Conservation (phyloP, 2,113 vertebrate genomes). For the Muscicapa adusta region DNA sequence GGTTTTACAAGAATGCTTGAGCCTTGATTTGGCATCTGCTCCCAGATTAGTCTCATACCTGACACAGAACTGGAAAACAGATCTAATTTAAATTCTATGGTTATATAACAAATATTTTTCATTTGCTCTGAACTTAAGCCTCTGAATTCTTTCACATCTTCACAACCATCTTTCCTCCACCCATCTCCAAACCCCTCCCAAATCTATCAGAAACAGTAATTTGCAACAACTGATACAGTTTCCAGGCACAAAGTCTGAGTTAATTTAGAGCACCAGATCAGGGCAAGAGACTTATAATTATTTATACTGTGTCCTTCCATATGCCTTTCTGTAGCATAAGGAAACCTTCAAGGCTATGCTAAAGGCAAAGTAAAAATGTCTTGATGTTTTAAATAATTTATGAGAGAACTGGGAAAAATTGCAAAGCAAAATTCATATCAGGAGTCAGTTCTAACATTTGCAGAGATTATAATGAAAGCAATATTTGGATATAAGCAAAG, state of each 20-base stretch:
- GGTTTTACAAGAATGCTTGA: background rate
- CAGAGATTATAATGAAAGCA: background rate
- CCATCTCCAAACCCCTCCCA: background rate
- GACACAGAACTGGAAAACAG: background rate
- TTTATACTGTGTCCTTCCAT: background rate
- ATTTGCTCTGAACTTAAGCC: background rate
- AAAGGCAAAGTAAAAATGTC: background rate
- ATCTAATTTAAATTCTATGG: background rate
- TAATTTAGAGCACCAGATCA: background rate
- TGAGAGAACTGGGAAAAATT: background rate
- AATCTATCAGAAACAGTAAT: background rate
- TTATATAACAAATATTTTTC: background rate
- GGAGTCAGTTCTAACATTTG: background rate
- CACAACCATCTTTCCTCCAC: fast-evolving
- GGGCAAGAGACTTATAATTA: background rate
- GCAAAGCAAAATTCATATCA: background rate
- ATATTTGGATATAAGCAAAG: background rate
- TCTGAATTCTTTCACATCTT: background rate
- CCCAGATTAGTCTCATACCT: background rate
- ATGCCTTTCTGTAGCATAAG: background rate
- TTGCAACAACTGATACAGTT: background rate
- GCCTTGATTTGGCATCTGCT: background rate
- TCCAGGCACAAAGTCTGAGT: background rate
- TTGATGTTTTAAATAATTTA: background rate
- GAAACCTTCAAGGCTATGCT: background rate